Base-by-base conservation (phyloP, 1,140 invertebrate genomes). In the Leptoteleia sp. region DNA sequence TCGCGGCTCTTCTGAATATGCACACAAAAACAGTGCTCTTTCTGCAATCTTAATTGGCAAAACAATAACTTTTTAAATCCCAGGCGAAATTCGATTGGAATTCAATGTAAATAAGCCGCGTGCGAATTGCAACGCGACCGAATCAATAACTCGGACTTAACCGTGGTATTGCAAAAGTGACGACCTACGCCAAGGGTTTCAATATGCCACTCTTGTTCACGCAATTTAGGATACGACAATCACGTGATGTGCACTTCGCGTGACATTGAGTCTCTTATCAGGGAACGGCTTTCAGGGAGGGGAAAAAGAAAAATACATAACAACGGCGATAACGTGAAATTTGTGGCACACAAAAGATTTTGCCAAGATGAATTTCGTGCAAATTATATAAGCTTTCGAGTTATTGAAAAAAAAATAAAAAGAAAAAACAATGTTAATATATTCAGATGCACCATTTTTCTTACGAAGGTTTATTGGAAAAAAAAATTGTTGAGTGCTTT, bases 261-360 rank as follows among this genome's bases (percentile, higher is more conserved):
- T 85, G 84, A 83, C 84, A 85, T 82, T 84, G 83, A 81, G 81
- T 47, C 29, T 77, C 50, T 86, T 85, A 86, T 86, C 84, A 25
- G 45, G 1, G 11, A 72, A 52, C 68, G 72, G 13, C 13, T 55
- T 70, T 47, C 38, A 54, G 57, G 29, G n/a, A 25, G 6, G 22
- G 6, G 6, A 25, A 25, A 25, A 25, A 25, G 6, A 25, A 25
- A 67, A 68, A 72, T 45, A 52, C 13, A 72, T 67, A 75, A 57
- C 70, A 45, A n/a, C 9, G 2, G 29, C 70, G 52, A 62, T 61
- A 72, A 72, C 29, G 29, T 7, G 1, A 40, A 65, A 52, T 55
- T 65, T n/a, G 35, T 55, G 31, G 4, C 0, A 3, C 55, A 62
- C 42, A 37, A 52, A 50, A 37, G 43, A 22, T 16, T 48, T 29